Base-by-base conservation (phyloP, 2,888 invertebrate species). In the Hesperia comma region DNA sequence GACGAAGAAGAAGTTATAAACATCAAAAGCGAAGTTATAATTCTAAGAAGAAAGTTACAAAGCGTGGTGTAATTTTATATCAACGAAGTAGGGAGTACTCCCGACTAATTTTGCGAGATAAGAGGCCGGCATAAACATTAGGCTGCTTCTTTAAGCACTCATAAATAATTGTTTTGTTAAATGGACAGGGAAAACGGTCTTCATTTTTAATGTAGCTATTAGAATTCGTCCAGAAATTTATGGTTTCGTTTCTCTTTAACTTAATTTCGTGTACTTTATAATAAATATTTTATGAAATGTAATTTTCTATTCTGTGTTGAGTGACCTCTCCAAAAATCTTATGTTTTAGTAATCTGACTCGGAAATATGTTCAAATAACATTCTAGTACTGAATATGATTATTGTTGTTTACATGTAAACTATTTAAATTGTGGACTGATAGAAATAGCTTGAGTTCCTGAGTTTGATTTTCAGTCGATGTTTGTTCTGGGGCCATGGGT, bases 101-200 rank as follows among this genome's bases (percentile, higher is more conserved):
- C 60, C n/a, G 82, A 84, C 84, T 86, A 86, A 86, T 86, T 81
- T 78, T 77, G 72, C 63, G 63, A 82, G 85, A 86, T 85, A 85
- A 84, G 78, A 75, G 74, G 53, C 68, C 54, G 72, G 72, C 80
- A 80, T 80, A 81, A 85, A 74, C 73, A 73, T 71, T 70, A 71
- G 61, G 61, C 46, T 41, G 66, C 67, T 61, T 68, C 61, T 53
- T 67, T 67, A 66, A 60, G 70, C 57, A 58, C 71, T 68, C 70
- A 69, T 72, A 72, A 73, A 73, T 73, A 71, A 72, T 69, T 73
- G 70, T 71, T 74, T 73, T 73, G 73, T 69, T 74, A 70, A 74
- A 74, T 72, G 69, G 67, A 61, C 61, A 57, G 69, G 67, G 61
- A 70, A 68, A 73, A 71, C 63, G 60, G 43, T 70, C 62, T 66